A percentile compares a stretch with the other conserved stretches of the same genome.
Conservation (phyloP, 92 coral and sea anemone species). For the Actinernus sp. region DNA sequence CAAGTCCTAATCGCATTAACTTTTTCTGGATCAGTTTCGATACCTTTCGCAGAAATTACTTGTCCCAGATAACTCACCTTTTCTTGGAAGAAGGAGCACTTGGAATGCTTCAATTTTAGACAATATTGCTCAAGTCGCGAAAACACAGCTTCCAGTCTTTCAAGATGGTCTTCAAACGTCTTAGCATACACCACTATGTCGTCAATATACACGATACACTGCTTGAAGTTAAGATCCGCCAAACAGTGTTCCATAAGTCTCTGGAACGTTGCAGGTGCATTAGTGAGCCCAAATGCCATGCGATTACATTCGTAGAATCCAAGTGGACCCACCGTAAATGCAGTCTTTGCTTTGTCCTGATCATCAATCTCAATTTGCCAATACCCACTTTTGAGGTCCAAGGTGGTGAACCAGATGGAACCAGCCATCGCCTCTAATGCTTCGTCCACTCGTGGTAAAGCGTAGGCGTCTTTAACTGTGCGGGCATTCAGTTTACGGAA, state of each 20-base stretch:
- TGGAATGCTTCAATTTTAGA: no score
- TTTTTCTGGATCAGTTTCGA: slow-evolving; percentile 53
- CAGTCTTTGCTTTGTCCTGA: slow-evolving; percentile 3
- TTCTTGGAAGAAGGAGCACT: slow-evolving; percentile 29
- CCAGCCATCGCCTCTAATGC: slow-evolving; percentile 13
- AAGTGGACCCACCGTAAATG: slow-evolving; percentile 1
- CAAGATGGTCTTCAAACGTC: slow-evolving; percentile 52
- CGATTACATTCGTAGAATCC: slow-evolving; percentile 9
- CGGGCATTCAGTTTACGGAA: slow-evolving; percentile 1
- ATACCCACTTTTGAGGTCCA: slow-evolving; percentile 1
- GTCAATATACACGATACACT: slow-evolving; percentile 46
- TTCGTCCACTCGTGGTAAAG: slow-evolving; percentile 1
- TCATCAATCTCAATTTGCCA: slow-evolving; percentile 4
- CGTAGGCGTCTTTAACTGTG: slow-evolving; percentile 1
- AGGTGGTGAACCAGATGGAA: slow-evolving; percentile 1
- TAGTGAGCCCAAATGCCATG: slow-evolving; percentile 10
- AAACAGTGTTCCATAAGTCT: slow-evolving; percentile 20
- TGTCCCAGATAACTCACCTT: slow-evolving; percentile 45
- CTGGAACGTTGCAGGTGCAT: slow-evolving; percentile 9
- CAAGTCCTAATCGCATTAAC: slow-evolving; percentile 36
- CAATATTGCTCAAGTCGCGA: no score
- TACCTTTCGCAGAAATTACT: slow-evolving; percentile 21
- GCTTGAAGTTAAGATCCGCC: slow-evolving; percentile 22
- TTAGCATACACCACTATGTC: slow-evolving; percentile 33
- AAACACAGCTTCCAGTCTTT: no score